These are phyloP conservation scores for Aproaerema taeniolella DNA, from an alignment of 2,888 invertebrate species.

Conservation along the genomic window DNA sequence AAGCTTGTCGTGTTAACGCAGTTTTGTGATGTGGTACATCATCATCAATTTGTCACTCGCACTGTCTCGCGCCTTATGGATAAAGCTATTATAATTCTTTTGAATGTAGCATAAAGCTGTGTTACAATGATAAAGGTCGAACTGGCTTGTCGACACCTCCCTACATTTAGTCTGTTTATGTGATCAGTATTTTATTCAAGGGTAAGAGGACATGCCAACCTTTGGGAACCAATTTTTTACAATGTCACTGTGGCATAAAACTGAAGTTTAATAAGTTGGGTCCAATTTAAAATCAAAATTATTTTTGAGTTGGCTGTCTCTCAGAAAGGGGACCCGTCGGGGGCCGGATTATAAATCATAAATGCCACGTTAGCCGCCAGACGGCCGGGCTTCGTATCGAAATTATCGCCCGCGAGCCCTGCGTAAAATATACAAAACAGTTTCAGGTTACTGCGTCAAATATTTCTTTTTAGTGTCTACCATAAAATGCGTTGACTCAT, in stretches of 20 bases:
- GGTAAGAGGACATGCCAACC: too few species aligned
- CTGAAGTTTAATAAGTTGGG: constrained; percentile 58
- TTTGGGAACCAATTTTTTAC: constrained; percentile 27
- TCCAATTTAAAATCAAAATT: constrained; percentile 70
- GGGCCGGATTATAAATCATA: constrained; percentile 73
- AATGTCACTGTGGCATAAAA: constrained; percentile 51
- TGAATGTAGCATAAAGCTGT: neutral
- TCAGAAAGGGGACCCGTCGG: constrained; percentile 59
- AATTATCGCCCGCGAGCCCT: constrained; percentile 64
- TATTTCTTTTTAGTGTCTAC: constrained; percentile 52
- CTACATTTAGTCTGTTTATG: too few species aligned
- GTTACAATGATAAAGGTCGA: too few species aligned
- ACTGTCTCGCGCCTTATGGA: constrained; percentile 13
- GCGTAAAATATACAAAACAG: constrained; percentile 69
- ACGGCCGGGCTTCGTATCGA: constrained; percentile 51
- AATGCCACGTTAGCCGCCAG: constrained; percentile 61
- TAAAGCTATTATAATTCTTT: neutral
- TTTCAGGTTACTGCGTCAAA: constrained; percentile 64
- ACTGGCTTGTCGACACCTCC: too few species aligned
- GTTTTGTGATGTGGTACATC: constrained; percentile 15
- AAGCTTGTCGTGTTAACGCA: constrained; percentile 15
- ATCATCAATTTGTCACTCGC: constrained; percentile 14
- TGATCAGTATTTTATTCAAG: too few species aligned
- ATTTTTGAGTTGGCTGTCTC: constrained; percentile 62
- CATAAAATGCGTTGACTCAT: constrained; percentile 55